Percentiles rank a stretch among this genome's conserved stretches.
phyloP scores from a whole-genome alignment of 2,113 vertebrate genomes.

The Chinchilla lanigera region DNA sequence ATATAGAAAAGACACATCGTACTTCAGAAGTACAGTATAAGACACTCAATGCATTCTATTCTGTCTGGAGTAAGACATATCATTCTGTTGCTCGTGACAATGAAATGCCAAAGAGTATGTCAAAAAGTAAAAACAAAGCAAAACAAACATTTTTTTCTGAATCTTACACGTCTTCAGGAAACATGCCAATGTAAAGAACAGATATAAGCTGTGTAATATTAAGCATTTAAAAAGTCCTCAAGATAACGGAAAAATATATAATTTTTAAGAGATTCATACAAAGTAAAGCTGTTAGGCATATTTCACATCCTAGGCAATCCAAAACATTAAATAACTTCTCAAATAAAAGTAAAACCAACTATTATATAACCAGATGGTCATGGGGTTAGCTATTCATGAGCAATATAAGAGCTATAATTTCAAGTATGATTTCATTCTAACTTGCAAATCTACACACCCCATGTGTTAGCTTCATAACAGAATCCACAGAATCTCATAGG shows the following conservation, averaged over 20 bases:
- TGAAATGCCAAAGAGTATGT: background rate
- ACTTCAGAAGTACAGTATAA: background rate
- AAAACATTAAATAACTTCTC: conserved; percentile 48
- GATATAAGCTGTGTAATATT: background rate
- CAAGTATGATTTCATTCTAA: conserved; percentile 66
- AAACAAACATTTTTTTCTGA: background rate
- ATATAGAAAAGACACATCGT: conserved; percentile 33
- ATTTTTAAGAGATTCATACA: conserved; percentile 22
- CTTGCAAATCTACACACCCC: conserved; percentile 57
- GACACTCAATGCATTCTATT: background rate
- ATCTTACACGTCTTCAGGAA: background rate
- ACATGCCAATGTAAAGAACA: background rate
- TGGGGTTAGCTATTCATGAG: conserved; percentile 59
- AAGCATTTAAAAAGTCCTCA: background rate
- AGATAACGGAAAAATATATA: conserved; percentile 20
- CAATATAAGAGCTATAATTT: conserved; percentile 60
- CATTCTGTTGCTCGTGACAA: background rate
- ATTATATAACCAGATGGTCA: conserved; percentile 61
- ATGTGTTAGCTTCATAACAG: conserved; percentile 42
- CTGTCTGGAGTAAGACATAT: background rate
- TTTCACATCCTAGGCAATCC: background rate
- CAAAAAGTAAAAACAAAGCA: conserved; percentile 12
- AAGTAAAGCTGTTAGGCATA: conserved; percentile 39
- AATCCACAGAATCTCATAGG: background rate
- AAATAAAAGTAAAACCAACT: conserved; percentile 62